Conservation (phyloP, 2,113 vertebrate genomes). For the Pterophyllum scalare region DNA sequence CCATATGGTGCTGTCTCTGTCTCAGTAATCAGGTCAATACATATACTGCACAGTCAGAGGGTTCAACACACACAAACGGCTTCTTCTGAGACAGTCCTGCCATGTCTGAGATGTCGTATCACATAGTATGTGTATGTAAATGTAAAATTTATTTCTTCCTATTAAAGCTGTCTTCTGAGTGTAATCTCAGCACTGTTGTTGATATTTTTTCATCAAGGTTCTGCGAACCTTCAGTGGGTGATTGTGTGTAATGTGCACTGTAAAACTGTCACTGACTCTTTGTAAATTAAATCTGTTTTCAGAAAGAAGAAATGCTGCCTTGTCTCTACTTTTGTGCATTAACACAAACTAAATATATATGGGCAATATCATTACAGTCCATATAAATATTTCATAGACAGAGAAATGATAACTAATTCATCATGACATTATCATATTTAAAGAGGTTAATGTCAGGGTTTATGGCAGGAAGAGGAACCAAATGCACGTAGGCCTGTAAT, state of each 20-base stretch:
- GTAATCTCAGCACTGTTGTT: slow-evolving; percentile 54
- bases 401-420: not conserved
- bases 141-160: slow-evolving; percentile 55
- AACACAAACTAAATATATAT: not conserved
- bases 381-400: not conserved
- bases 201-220: slow-evolving; percentile 65
- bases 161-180: slow-evolving; percentile 55
- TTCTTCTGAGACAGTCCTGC: slow-evolving; percentile 22
- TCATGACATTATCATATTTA: not conserved
- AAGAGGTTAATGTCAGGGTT: not conserved
- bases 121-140: slow-evolving; percentile 54
- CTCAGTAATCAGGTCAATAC: slow-evolving; percentile 73
- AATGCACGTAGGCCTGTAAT: not conserved
- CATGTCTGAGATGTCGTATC: slow-evolving; percentile 49
- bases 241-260: slow-evolving; percentile 72
- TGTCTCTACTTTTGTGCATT: slow-evolving; percentile 19
- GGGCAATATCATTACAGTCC: fast-evolving
- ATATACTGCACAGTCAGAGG: slow-evolving; percentile 46
- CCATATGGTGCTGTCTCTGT: slow-evolving; percentile 66
- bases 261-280: slow-evolving; percentile 72
- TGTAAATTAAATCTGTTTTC: slow-evolving; percentile 78
- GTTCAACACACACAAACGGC: slow-evolving; percentile 39
- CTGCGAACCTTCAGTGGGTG: slow-evolving; percentile 64
- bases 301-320: slow-evolving; percentile 36
- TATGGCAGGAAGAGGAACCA: not conserved